phyloP scores from a whole-genome alignment of 2,797 vertebrate genomes.

The Otolemur crassicaudatus region DNA sequence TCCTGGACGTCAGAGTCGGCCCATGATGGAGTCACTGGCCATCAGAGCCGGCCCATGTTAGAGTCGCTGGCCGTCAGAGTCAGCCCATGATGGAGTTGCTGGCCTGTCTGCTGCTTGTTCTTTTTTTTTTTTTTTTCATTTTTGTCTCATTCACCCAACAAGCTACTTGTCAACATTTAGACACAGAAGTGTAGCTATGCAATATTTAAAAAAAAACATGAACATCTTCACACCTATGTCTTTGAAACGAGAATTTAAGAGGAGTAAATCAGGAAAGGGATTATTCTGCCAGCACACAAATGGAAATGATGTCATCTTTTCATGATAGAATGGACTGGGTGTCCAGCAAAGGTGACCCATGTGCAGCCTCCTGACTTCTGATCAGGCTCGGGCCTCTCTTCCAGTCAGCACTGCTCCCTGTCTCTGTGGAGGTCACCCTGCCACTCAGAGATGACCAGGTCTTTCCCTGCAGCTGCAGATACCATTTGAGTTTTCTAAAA shows the following conservation, averaged over 20 bases:
- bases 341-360: neutral
- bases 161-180: neutral
- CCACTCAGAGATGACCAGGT: neutral
- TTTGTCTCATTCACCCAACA: neutral
- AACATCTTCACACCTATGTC: neutral
- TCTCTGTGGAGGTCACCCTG: fast-evolving
- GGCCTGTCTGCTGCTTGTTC: neutral
- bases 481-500: neutral
- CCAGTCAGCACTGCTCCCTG: fast-evolving
- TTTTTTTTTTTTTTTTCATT: neutral
- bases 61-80: too few species aligned
- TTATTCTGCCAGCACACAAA: neutral
- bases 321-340: fast-evolving
- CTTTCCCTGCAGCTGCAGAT: neutral
- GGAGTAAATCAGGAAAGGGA: neutral
- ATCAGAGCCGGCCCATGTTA: too few species aligned
- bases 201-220: neutral
- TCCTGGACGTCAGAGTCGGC: too few species aligned
- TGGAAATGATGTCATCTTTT: neutral
- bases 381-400: fast-evolving
- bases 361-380: fast-evolving
- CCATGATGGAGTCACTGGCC: too few species aligned
- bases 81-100: neutral
- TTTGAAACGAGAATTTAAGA: neutral
- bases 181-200: too few species aligned